Conservation (phyloP, 35 echinoderm and acorn worm genomes). For the Lytechinus variegatus region DNA sequence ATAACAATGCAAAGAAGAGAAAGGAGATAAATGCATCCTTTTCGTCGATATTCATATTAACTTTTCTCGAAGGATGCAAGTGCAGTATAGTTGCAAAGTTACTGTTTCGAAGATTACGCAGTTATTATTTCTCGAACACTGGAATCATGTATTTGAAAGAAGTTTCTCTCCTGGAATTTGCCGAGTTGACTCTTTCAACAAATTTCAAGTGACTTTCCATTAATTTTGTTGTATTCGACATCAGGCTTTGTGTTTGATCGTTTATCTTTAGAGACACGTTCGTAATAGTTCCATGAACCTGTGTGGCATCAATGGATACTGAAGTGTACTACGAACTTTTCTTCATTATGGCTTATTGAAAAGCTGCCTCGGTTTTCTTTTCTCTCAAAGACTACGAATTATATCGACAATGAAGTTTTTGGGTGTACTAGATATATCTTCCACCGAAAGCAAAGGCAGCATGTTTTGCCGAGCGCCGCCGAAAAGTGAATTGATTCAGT, state of each 20-base stretch:
- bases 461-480: background rate
- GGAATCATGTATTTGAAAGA: too few relatives aligned
- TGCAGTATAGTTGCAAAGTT: too few relatives aligned
- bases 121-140: too few relatives aligned
- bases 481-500: background rate
- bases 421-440: background rate
- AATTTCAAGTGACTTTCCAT: background rate
- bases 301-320: too few relatives aligned
- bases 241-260: background rate
- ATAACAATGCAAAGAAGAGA: background rate
- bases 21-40: background rate
- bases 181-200: background rate
- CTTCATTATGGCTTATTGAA: too few relatives aligned
- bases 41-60: background rate
- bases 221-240: background rate
- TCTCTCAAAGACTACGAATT: too few relatives aligned
- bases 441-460: background rate
- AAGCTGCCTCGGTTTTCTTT: too few relatives aligned
- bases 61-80: background rate
- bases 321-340: too few relatives aligned
- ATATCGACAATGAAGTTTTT: background rate
- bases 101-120: too few relatives aligned
- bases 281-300: too few relatives aligned
- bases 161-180: too few relatives aligned
- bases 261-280: too few relatives aligned